Percentiles rank a stretch among this genome's conserved stretches.
Evolutionary conservation across 2,888 invertebrate genomes (phyloP).

Genomic region (Xylocampa areola): DNA sequence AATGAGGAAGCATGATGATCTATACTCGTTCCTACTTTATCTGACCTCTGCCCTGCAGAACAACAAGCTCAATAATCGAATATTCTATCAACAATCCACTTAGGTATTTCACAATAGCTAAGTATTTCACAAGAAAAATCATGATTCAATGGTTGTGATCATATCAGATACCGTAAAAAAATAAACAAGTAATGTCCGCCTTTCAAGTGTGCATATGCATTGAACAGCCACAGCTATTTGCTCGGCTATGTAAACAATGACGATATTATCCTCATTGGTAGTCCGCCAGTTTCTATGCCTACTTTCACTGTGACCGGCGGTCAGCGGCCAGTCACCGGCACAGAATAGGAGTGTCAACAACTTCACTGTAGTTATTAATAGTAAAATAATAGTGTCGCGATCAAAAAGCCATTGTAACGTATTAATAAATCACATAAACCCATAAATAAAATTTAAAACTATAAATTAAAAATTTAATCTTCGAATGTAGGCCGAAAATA

Average conservation of each 20-base stretch:
- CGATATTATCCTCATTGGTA: neutral
- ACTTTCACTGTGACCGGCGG: constrained; percentile 34
- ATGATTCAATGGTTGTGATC: too few relatives aligned
- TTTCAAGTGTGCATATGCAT: too few relatives aligned
- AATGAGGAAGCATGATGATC: too few relatives aligned
- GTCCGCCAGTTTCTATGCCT: neutral
- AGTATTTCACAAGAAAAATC: too few relatives aligned
- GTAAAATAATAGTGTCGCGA: constrained; percentile 13
- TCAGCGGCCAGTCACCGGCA: constrained; percentile 12
- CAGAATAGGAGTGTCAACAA: constrained; percentile 8
- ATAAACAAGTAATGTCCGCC: neutral
- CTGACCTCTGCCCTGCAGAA: too few relatives aligned
- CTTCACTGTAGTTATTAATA: constrained; percentile 8
- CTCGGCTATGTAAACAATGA: neutral
- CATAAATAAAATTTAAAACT: neutral
- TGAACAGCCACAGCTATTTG: neutral
- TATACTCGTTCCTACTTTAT: too few relatives aligned
- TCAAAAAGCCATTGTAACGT: constrained; percentile 28
- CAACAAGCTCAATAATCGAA: too few relatives aligned
- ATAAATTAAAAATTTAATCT: constrained; percentile 4
- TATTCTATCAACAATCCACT: too few relatives aligned
- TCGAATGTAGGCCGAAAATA: neutral
- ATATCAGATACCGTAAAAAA: too few relatives aligned
- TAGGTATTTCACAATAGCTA: too few relatives aligned
- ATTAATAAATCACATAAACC: constrained; percentile 10